These are phyloP conservation scores for Lasioglossum malachurum DNA, from an alignment of 2,888 invertebrate species.

Conservation along the genomic window DNA sequence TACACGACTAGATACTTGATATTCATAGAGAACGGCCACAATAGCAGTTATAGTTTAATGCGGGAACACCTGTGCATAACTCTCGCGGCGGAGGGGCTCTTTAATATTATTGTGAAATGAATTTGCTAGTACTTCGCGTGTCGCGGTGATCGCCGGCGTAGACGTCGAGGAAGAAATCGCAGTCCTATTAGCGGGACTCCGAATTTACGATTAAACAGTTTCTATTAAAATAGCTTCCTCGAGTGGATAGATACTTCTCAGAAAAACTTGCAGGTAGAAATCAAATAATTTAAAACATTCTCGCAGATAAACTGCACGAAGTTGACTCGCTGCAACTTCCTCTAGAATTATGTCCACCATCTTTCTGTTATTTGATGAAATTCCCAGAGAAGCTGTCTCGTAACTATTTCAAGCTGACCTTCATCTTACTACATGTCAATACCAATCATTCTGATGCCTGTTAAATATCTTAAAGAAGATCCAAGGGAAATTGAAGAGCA, in stretches of 20 bases:
- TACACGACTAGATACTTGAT: conserved; percentile 23
- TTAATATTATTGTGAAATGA: conserved; percentile 22
- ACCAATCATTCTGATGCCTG: not conserved
- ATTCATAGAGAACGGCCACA: conserved; percentile 24
- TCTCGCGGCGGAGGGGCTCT: not conserved
- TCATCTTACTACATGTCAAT: not conserved
- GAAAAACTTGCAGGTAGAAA: not conserved
- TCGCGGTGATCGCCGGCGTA: not conserved
- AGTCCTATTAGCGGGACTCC: not conserved
- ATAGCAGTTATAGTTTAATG: conserved; percentile 41
- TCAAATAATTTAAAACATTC: not conserved
- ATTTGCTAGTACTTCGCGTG: not conserved
- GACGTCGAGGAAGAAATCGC: not conserved
- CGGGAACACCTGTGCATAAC: conserved; percentile 34
- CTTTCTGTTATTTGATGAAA: not conserved
- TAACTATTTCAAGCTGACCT: not conserved
- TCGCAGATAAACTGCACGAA: not conserved
- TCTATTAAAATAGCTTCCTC: not conserved
- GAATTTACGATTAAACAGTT: not conserved
- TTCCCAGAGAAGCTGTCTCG: not conserved
- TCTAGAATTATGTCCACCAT: not conserved
- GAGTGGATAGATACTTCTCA: too few species aligned
- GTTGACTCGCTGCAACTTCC: not conserved
- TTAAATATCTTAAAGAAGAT: not conserved
- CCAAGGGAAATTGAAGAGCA: too few species aligned